Percentiles rank a stretch among this genome's conserved stretches.
Evolutionary conservation across 2,888 invertebrate species (phyloP).

Genomic region (Ophion ventricosus): DNA sequence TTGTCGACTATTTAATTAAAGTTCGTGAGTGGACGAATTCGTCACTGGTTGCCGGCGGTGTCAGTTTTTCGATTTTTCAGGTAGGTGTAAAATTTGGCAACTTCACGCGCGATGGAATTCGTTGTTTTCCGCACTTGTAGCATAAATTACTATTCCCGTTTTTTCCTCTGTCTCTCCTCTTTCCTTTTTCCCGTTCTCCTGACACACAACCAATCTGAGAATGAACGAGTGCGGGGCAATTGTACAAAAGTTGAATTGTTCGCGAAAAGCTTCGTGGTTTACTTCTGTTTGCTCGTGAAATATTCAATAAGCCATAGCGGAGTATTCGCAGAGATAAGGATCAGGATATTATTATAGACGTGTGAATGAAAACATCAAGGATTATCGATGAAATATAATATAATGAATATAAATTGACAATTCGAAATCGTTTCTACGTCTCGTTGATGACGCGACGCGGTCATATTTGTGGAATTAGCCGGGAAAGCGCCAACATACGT

Average conservation of each 20-base stretch:
- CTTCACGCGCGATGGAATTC: no score
- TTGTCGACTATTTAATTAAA: no score
- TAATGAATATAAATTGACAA: conserved; percentile 37
- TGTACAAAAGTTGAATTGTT: conserved; percentile 17
- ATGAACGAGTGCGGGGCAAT: conserved; percentile 40
- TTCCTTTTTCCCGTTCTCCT: background rate
- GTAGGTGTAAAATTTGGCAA: no score
- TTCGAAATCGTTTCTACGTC: conserved; percentile 21
- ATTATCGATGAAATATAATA: conserved; percentile 35
- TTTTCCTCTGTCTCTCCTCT: background rate
- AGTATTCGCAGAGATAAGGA: conserved; percentile 27
- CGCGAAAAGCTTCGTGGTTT: conserved; percentile 21
- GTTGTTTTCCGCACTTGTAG: no score
- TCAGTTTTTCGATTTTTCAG: no score
- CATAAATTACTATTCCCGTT: no score
- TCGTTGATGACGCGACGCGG: conserved; percentile 24
- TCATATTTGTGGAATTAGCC: no score
- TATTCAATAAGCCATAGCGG: conserved; percentile 47
- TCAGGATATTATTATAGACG: conserved; percentile 22
- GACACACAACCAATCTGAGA: conserved; percentile 27
- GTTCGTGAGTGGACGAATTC: no score
- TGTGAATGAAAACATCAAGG: background rate
- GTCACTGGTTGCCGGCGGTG: no score
- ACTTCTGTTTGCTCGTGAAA: conserved; percentile 17
- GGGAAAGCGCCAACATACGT: no score